Evolutionary conservation across 2,113 vertebrate species (phyloP).

Genomic region (Cyanistes caeruleus): DNA sequence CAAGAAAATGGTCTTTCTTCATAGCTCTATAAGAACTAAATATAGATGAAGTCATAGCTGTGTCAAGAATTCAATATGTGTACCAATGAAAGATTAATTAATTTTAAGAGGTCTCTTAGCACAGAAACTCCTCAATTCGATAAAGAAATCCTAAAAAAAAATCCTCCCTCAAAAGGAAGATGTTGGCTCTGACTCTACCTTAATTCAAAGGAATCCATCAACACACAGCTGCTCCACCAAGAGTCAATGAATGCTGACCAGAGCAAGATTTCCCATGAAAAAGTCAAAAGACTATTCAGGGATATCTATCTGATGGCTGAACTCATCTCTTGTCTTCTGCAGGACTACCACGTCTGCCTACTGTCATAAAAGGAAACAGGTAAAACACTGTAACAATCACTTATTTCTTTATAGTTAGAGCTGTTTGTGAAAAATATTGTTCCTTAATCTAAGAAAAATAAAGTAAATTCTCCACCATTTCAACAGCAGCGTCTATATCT

Average conservation of each 20-base stretch:
- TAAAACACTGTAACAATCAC: background rate
- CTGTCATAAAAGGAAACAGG: background rate
- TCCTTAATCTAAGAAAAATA: background rate
- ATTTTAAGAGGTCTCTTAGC: background rate
- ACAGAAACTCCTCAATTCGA: background rate
- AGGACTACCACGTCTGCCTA: background rate
- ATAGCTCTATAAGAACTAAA: background rate
- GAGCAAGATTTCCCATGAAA: background rate
- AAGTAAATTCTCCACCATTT: slow-evolving; percentile 9
- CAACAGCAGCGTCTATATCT: background rate
- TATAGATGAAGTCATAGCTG: background rate
- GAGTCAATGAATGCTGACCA: background rate
- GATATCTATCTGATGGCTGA: background rate
- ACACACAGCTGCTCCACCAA: background rate
- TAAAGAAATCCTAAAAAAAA: background rate
- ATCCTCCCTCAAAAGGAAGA: background rate
- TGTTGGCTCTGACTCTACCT: background rate
- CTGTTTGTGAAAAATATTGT: background rate
- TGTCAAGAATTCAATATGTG: background rate
- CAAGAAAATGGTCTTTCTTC: background rate
- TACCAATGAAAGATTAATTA: background rate
- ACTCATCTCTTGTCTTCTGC: background rate
- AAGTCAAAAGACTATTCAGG: background rate
- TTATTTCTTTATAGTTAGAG: background rate
- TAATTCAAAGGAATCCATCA: background rate